A percentile compares a stretch with the other conserved stretches of the same genome.
Conservation (phyloP, 2,113 vertebrate species). For the Rhagologus leucostigma region DNA sequence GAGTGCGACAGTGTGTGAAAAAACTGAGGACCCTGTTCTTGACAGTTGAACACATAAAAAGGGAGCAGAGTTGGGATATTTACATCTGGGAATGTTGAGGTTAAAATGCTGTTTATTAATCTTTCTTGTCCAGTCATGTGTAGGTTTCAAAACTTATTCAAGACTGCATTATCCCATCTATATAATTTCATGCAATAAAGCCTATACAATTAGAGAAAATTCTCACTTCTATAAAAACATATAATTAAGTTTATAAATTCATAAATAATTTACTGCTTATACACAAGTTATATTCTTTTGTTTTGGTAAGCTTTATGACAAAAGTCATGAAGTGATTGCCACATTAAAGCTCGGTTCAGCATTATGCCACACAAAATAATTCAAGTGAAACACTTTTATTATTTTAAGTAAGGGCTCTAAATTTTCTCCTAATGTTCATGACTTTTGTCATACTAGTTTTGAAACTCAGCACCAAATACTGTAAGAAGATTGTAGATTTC, state of each 20-base stretch:
- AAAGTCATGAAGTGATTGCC: not conserved
- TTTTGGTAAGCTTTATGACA: not conserved
- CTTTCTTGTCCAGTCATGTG: not conserved
- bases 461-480: not conserved
- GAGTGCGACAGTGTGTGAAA: not conserved
- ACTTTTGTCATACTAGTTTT: not conserved
- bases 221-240: not conserved
- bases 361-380: not conserved
- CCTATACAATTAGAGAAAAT: not conserved
- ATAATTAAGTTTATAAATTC: not conserved
- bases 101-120: not conserved
- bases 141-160: not conserved
- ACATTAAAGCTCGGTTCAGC: not conserved
- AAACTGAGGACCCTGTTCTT: not conserved
- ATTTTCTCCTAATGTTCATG: not conserved
- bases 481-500: not conserved
- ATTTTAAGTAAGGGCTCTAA: not conserved
- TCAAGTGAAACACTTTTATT: not conserved
- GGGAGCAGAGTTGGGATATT: not conserved
- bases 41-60: accelerated
- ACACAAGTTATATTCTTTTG: not conserved
- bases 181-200: not conserved
- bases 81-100: not conserved
- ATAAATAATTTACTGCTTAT: not conserved
- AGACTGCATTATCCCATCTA: not conserved